Conservation (phyloP, 2,888 invertebrate species). For the Matsumyia berberina region DNA sequence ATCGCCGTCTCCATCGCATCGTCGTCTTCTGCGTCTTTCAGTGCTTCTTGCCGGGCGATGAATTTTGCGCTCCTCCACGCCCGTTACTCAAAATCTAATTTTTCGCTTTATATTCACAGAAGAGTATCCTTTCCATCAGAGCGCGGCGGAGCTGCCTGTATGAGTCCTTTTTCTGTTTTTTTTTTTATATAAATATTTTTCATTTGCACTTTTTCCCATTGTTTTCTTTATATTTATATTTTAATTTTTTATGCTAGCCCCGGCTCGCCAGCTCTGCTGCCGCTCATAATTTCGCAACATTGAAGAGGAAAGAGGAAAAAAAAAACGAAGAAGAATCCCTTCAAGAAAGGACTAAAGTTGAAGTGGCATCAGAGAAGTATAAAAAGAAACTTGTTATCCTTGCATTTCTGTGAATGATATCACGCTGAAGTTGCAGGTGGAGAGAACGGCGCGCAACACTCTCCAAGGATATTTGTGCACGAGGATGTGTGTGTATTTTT, state of each 20-base stretch:
- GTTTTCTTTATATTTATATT: constrained; percentile 73
- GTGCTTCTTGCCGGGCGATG: constrained; percentile 44
- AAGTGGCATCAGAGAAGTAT: constrained; percentile 61
- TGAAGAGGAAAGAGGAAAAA: constrained; percentile 8
- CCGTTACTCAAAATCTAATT: constrained; percentile 74
- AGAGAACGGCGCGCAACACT: constrained; percentile 47
- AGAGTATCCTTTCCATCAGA: constrained; percentile 68
- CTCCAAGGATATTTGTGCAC: constrained; percentile 56
- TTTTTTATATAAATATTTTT: constrained; percentile 43
- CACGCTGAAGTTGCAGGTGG: constrained; percentile 71
- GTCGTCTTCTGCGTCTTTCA: constrained; percentile 9
- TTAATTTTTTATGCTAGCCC: constrained; percentile 55
- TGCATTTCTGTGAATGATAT: constrained; percentile 75
- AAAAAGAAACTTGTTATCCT: constrained; percentile 72
- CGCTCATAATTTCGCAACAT: constrained; percentile 53
- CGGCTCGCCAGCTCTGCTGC: constrained; percentile 14
- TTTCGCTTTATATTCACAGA: constrained; percentile 75
- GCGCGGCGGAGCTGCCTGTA: constrained; percentile 11
- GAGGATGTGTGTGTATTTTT: constrained; percentile 13
- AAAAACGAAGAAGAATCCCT: constrained; percentile 50
- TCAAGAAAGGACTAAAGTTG: constrained; percentile 62
- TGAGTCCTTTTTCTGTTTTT: constrained; percentile 3
- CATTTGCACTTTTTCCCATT: constrained; percentile 71
- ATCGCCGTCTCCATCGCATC: constrained; percentile 50
- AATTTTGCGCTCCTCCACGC: constrained; percentile 50